Conservation (phyloP, 1,140 invertebrate species). For the Probaryconus sp. region DNA sequence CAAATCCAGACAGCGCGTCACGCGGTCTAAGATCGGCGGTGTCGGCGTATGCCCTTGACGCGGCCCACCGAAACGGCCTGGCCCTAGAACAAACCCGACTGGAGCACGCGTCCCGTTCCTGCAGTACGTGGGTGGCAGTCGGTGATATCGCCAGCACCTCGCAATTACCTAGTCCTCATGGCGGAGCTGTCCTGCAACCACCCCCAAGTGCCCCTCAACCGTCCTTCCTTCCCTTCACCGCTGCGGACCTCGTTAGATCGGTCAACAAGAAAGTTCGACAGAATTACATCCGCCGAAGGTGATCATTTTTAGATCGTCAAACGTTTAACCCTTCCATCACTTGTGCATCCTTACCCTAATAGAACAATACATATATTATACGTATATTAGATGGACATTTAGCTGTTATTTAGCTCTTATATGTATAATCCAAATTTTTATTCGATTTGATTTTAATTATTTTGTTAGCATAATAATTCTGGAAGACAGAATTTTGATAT, state of each 20-base stretch:
- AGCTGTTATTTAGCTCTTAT: no score
- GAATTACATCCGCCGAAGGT: conserved; percentile 74
- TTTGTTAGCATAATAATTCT: no score
- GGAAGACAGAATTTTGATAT: no score
- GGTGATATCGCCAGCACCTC: conserved; percentile 85
- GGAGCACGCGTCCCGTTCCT: conserved; percentile 87
- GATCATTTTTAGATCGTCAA: no score
- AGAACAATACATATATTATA: no score
- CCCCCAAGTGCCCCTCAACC: conserved; percentile 77
- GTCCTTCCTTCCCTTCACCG: conserved; percentile 80
- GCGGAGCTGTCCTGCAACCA: conserved; percentile 78
- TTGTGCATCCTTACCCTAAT: no score
- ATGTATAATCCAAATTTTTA: no score
- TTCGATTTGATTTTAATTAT: no score
- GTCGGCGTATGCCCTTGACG: conserved; percentile 83
- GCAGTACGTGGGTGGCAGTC: conserved; percentile 92
- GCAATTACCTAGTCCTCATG: conserved; percentile 86
- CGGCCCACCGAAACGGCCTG: conserved; percentile 80
- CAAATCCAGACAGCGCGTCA: conserved; percentile 73
- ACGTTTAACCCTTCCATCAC: no score
- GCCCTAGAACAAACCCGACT: conserved; percentile 80
- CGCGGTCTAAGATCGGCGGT: conserved; percentile 79
- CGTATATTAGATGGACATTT: no score
- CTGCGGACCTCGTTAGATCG: conserved; percentile 86
- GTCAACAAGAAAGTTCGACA: conserved; percentile 89